Percentiles rank a stretch among this genome's conserved stretches.
phyloP scores from a whole-genome alignment of 92 coral and sea anemone species.

The Porites divaricata region DNA sequence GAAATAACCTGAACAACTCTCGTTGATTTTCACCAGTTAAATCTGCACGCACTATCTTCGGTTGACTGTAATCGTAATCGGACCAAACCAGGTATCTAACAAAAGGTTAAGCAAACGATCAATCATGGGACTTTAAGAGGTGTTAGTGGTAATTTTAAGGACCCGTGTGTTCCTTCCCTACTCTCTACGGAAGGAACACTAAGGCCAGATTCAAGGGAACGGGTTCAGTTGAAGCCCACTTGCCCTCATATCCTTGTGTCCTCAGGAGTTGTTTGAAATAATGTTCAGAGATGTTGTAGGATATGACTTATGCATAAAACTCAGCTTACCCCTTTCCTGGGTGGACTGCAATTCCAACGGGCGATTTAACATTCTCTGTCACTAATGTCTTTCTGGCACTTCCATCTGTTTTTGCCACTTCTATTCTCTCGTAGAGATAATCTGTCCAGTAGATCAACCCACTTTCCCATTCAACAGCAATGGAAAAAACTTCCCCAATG shows the following conservation, averaged over 20 bases:
- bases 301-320: not conserved
- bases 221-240: too few species aligned
- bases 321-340: constrained; percentile 70
- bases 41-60: constrained; percentile 47
- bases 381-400: constrained; percentile 41
- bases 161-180: too few species aligned
- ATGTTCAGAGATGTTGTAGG: not conserved
- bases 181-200: too few species aligned
- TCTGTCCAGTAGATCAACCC: constrained; percentile 62
- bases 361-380: constrained; percentile 29
- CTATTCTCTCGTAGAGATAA: constrained; percentile 44
- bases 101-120: not conserved
- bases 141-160: too few species aligned
- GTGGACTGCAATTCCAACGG: constrained; percentile 72
- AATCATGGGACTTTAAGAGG: not conserved
- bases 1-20: not conserved
- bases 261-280: not conserved
- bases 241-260: too few species aligned
- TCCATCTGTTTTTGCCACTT: constrained; percentile 57
- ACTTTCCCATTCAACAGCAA: constrained; percentile 58
- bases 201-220: too few species aligned
- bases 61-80: constrained; percentile 41
- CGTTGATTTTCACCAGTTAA: constrained; percentile 49
- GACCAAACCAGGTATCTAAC: constrained; percentile 51
- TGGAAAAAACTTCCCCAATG: constrained; percentile 35